Evolutionary conservation across 2,797 vertebrate genomes (phyloP), one percentile per base, ranked within the genome.

Genomic region (Hozukius guyotensis): DNA sequence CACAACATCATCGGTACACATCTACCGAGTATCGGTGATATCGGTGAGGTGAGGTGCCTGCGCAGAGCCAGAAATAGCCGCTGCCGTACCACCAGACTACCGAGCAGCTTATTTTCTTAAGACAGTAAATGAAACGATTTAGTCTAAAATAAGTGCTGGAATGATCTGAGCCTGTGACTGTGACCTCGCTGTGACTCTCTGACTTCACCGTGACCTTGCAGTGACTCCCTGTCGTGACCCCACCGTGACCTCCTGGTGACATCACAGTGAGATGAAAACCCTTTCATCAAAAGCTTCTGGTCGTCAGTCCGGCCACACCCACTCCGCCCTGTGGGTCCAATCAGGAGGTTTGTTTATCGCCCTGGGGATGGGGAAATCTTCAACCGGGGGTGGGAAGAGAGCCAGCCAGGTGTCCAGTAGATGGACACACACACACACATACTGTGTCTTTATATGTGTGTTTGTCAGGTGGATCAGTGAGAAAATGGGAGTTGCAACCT

Each of bases 351-450:
- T 1, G 20, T 69, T 72, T 27, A 36, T 78, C 75, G 42, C 10
- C 55, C 25, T 14, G 24, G 52, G 49, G 72, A 29, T 16, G 38
- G 69, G 1, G 67, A 64, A 34, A 67, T 38, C 53, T 69, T 69
- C 57, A 57, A 13, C 42, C 46, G 6, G 72, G 77, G 78, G 10
- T 7, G 11, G 77, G 65, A 63, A 32, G 4, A 57, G 4, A 27
- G 42, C 2, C 46, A 32, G 27, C 64, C 83, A 87, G 86, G 82
- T 91, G 83, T 87, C 31, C 62, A 24, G 22, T 7, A 42, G 5
- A 32, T 29, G 14, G 8, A 56, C 24, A 56, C 25, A 42, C 34
- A 34, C 3, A 14, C 38, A 14, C 16, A 24, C 8, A 24, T 63
- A 9, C 14, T 62, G 61, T 16, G 8, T 63, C 14, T 59, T 27